Conservation (phyloP, 2,888 invertebrate genomes). For the Aleiodes alternator region DNA sequence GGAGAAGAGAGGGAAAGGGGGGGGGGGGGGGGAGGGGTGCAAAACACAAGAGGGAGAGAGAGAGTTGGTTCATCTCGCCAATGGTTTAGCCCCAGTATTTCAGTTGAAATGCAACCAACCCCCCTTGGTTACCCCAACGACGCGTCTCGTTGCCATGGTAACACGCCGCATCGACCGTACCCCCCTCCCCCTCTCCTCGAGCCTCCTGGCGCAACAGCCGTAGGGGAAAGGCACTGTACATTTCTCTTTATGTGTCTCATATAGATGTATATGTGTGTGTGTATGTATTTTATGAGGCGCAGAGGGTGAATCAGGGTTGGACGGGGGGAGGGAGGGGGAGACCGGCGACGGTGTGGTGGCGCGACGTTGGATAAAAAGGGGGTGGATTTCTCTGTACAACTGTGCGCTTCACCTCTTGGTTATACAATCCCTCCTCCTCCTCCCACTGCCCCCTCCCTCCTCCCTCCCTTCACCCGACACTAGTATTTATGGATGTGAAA, state of each 20-base stretch:
- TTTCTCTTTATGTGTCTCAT: slow-evolving; percentile 32
- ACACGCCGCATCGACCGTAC: slow-evolving; percentile 77
- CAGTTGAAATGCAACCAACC: slow-evolving; percentile 45
- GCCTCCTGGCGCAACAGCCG: slow-evolving; percentile 30
- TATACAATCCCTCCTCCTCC: slow-evolving; percentile 6
- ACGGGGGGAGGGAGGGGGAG: neutral
- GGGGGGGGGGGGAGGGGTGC: too few species aligned
- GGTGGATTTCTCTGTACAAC: slow-evolving; percentile 32
- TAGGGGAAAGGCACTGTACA: slow-evolving; percentile 33
- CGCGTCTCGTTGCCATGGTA: slow-evolving; percentile 77
- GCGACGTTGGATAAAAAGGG: slow-evolving; percentile 33
- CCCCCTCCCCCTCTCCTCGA: slow-evolving; percentile 1
- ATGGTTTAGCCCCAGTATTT: slow-evolving; percentile 8
- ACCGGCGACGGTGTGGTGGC: slow-evolving; percentile 44
- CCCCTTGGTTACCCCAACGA: slow-evolving; percentile 73
- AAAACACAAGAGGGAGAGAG: neutral
- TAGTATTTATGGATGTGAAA: slow-evolving; percentile 36
- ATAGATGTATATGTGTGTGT: slow-evolving; percentile 23
- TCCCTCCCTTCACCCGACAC: slow-evolving; percentile 59
- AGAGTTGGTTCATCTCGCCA: slow-evolving; percentile 8
- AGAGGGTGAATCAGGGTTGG: slow-evolving; percentile 38
- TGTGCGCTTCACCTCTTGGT: slow-evolving; percentile 28
- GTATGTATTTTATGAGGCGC: slow-evolving; percentile 27
- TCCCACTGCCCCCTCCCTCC: too few species aligned
- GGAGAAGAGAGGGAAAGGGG: neutral